Base-by-base conservation (phyloP, 1,140 invertebrate species). In the Idris sp. region DNA sequence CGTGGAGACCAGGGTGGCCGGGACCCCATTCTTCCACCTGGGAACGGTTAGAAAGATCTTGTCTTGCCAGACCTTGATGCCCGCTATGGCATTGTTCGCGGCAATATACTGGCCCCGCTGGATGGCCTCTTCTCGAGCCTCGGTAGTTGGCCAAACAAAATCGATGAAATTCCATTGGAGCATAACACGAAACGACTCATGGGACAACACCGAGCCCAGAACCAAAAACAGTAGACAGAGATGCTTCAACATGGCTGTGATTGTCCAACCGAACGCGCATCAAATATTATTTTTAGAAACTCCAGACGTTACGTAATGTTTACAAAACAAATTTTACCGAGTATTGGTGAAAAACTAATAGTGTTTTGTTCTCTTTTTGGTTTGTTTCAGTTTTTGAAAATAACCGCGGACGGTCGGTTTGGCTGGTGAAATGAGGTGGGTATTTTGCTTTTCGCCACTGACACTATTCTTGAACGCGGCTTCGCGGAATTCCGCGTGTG, bases 1-100 rank as follows among this genome's bases (percentile, higher is more conserved):
- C 19, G 92, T 89, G 13, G 89, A 88, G 0, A 87, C 89, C 7
- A 93, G 83, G 0, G 92, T 93, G 4, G 90, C 90, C 8, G 92
- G 92, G 2, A 92, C 91, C 7, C 92, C 92, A 18, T 85, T 78
- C 58, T 89, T 89, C 88, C 90, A 90, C 62, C 92, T 87, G 15
- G 92, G 92, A 26, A 92, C 68, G 2, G 90, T 90, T 38, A 93
- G 59, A 77, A 89, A 92, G 72, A 92, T 88, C 44, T 86, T 88
- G 58, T 89, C 87, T 11, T 89, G 88, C 87, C 89, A 91, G 43
- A 89, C 86, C 78, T 90, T 92, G 51, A 92, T 89, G 7, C 91
- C 91, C 25, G 90, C 87, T 22, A 92, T 89, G 16, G 91, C 79
- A 35, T 90, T 90, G 80, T 92, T 92, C 76, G 89, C 87, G 0